Conservation (phyloP, 2,888 invertebrate species). For the Parascotia fuliginaria region DNA sequence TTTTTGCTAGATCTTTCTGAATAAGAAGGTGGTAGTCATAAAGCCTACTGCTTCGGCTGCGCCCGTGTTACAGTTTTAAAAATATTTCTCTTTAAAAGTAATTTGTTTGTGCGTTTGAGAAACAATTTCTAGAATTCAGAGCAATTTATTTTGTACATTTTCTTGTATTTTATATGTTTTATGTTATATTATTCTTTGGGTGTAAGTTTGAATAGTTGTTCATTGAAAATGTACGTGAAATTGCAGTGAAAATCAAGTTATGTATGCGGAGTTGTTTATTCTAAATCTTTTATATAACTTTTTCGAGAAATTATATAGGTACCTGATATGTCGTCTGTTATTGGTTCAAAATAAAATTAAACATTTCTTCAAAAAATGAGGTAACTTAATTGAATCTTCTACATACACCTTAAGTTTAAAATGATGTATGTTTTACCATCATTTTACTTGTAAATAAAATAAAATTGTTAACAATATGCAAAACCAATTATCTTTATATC, state of each 20-base stretch:
- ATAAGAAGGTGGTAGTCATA: constrained; percentile 26
- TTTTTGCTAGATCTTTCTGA: constrained; percentile 7
- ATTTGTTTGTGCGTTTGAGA: constrained; percentile 57
- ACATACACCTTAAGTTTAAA: no score
- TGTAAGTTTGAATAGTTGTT: neutral
- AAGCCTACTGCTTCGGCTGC: constrained; percentile 38
- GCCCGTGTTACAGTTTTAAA: constrained; percentile 51
- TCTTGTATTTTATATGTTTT: constrained; percentile 1
- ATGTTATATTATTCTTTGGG: neutral
- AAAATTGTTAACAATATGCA: neutral
- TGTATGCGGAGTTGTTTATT: no score
- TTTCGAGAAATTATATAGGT: no score
- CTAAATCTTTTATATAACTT: no score
- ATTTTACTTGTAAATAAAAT: no score
- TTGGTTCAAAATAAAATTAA: no score
- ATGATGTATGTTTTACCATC: no score
- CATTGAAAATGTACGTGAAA: constrained; percentile 3
- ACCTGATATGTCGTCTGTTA: no score
- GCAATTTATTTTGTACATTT: constrained; percentile 22
- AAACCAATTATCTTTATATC: constrained; percentile 30
- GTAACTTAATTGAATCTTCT: no score
- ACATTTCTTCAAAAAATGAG: no score
- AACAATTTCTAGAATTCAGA: constrained; percentile 38
- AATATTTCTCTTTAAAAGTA: constrained; percentile 62
- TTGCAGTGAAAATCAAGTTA: neutral